phyloP scores from a whole-genome alignment of 2,888 invertebrate genomes.

The Limnephilus marmoratus region DNA sequence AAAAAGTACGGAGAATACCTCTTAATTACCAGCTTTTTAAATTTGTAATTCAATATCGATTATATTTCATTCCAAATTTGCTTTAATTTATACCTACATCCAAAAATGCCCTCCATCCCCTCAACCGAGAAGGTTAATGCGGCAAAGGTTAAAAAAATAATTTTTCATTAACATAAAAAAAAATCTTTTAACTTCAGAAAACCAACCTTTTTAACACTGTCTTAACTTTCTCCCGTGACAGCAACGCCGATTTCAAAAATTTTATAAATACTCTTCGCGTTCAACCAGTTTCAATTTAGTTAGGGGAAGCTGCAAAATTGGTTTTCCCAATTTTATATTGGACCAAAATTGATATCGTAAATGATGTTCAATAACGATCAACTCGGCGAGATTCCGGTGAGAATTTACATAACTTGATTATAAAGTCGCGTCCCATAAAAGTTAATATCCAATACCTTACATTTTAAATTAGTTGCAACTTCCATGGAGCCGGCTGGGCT shows the following conservation, averaged over 20 bases:
- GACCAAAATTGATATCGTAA: neutral
- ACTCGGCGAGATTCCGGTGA: neutral
- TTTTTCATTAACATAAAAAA: no score
- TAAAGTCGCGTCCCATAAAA: neutral
- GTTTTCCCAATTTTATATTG: neutral
- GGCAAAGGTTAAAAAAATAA: no score
- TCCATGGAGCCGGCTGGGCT: no score
- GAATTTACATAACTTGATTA: neutral
- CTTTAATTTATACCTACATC: no score
- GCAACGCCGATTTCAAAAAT: neutral
- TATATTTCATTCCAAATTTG: no score
- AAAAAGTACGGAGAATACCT: no score
- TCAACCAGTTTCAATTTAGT: neutral
- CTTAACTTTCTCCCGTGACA: neutral
- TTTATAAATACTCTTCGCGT: neutral
- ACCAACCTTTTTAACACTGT: no score
- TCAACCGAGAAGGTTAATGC: no score
- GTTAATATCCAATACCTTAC: neutral
- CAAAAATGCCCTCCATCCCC: no score
- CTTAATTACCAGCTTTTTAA: no score
- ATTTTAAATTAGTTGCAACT: neutral
- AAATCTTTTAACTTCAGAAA: no score
- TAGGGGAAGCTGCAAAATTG: neutral
- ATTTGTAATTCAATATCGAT: no score
- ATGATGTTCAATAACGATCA: neutral